These are phyloP conservation scores for Oncorhynchus mykiss DNA, from an alignment of 2,113 vertebrate species.

Conservation along the genomic window DNA sequence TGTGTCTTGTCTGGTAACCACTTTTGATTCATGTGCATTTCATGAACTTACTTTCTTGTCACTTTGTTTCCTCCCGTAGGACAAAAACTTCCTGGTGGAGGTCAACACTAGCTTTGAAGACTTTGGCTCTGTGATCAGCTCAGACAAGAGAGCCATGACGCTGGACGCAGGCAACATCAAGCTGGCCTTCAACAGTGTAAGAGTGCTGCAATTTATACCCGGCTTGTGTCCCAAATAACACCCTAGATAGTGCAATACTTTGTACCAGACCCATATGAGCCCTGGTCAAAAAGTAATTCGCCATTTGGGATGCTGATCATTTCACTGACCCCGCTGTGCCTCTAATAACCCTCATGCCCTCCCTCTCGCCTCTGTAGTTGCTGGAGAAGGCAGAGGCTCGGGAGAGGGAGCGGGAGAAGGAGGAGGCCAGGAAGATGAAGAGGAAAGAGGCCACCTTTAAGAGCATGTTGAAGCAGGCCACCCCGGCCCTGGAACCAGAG, in stretches of 20 bases:
- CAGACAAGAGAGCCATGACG: constrained; percentile 96
- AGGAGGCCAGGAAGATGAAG: constrained; percentile 98
- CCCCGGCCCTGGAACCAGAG: constrained; percentile 90
- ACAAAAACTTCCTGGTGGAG: constrained; percentile 95
- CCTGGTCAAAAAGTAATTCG: too few species aligned
- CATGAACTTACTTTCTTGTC: background rate
- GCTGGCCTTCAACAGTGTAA: constrained; percentile 97
- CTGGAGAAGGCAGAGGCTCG: constrained; percentile 97
- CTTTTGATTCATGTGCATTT: too few species aligned
- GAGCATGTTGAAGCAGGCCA: constrained; percentile 97
- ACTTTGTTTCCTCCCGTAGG: constrained; percentile 70
- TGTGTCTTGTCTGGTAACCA: too few species aligned
- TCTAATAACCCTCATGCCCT: background rate
- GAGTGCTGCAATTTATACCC: constrained; percentile 27
- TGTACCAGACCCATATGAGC: too few species aligned
- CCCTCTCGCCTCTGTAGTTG: constrained; percentile 68
- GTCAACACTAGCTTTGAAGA: constrained; percentile 96
- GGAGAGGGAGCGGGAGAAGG: constrained; percentile 94
- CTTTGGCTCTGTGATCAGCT: constrained; percentile 96
- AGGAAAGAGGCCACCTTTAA: constrained; percentile 97
- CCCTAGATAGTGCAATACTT: too few species aligned
- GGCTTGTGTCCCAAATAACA: too few species aligned
- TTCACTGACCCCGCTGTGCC: background rate
- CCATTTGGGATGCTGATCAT: too few species aligned
- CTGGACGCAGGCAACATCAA: constrained; percentile 99